Base-by-base conservation (phyloP, 2,888 invertebrate species). In the Craniophora ligustri region DNA sequence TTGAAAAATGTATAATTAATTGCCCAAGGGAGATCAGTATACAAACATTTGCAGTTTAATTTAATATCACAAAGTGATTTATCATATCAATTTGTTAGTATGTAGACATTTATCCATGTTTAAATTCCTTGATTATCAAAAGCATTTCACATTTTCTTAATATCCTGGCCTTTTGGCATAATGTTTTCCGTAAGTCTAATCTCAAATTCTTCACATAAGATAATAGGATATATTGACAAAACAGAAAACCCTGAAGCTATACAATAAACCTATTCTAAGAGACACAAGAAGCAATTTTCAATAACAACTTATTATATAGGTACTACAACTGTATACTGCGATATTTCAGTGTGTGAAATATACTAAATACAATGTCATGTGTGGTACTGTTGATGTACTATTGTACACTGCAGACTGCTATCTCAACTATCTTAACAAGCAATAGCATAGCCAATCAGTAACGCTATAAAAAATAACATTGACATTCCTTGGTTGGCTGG, bases 1-100 rank as follows among this genome's bases (percentile, higher is more conserved):
- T 80, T 75, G 72, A 76, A 82, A 82, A 79, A 75, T 84, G 77
- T 86, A 84, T 81, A 82, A 78, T 80, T 74, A 78, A 72, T 75
- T 79, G 73, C 74, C 77, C 67, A 76, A 79, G 75, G 81, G 84
- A 81, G 84, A 84, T 82, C 80, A 75, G 67, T 78, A 76, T 53
- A 78, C 67, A 77, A 75, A 73, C 68, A 68, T 76, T 68, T 51
- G 53, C 60, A 59, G 58, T 66, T 62, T 49, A 59, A 62, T 60
- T 57, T 51, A 63, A 40, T 66, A 66, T 67, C 49, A 70, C 35
- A 23, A 39, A 32, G 18, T n/a, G n/a, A n/a, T n/a, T n/a, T n/a
- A n/a, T n/a, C n/a, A n/a, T n/a, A n/a, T n/a, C n/a, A n/a, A n/a
- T n/a, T n/a, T n/a, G n/a, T n/a, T n/a, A n/a, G n/a, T n/a, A n/a